Percentiles rank a stretch among this genome's conserved stretches.
Evolutionary conservation across 1,140 invertebrate species (phyloP).

Genomic region (Neocloeon triangulifer): DNA sequence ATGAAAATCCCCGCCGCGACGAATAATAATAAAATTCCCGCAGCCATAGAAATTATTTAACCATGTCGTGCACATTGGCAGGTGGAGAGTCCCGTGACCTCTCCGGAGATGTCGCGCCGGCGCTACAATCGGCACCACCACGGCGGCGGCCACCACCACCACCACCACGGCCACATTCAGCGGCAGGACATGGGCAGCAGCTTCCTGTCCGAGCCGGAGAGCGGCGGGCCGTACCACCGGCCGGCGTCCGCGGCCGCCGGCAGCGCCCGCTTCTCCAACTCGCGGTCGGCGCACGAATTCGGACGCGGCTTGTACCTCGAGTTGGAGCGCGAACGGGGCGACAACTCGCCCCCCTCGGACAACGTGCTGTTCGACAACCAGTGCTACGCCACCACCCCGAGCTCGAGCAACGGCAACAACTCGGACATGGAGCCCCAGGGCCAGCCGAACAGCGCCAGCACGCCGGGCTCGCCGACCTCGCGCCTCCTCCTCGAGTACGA

Average conservation of each 20-base stretch:
- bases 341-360: slow-evolving; percentile 57
- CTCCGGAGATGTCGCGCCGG: slow-evolving; percentile 63
- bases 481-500: slow-evolving; percentile 78
- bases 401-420: slow-evolving; percentile 75
- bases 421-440: slow-evolving; percentile 54
- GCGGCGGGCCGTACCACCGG: no score
- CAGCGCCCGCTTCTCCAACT: slow-evolving; percentile 22
- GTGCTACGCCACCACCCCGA: slow-evolving; percentile 79
- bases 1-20: no score
- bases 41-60: no score
- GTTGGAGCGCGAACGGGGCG: slow-evolving; percentile 42
- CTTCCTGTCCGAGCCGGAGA: slow-evolving; percentile 25
- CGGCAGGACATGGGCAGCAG: slow-evolving; percentile 18
- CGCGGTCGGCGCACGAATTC: slow-evolving; percentile 36
- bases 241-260: no score
- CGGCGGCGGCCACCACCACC: slow-evolving; percentile 17
- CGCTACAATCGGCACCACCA: slow-evolving; percentile 31
- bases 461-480: slow-evolving; percentile 67
- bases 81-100: slow-evolving; percentile 65
- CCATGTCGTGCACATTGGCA: neutral
- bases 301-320: slow-evolving; percentile 51
- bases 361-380: slow-evolving; percentile 76
- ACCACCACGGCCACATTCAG: slow-evolving; percentile 14
- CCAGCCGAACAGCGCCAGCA: slow-evolving; percentile 32
- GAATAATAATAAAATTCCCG: no score